Evolutionary conservation across 1,140 invertebrate species (phyloP), one percentile per base, ranked within the genome.

Genomic region (Drosophila murphyi): DNA sequence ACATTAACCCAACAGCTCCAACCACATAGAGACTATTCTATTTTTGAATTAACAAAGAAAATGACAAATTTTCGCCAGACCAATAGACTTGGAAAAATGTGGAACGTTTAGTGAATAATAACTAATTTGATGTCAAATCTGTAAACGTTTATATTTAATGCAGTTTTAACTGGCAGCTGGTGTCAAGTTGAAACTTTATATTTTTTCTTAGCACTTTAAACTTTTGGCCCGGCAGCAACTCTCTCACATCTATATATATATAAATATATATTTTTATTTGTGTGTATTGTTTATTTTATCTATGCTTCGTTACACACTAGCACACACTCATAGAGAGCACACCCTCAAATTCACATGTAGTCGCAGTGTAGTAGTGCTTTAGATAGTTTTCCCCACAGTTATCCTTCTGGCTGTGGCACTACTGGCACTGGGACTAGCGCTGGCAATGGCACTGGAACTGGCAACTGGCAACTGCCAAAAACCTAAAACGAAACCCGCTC

Each of bases 121-220:
- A 39, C 5, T 6, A 56, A 56, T 8, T 28, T 6, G 8, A 31
- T 4, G 10, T 41, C 41, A 43, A 56, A 56, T 56, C 8, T 5
- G 31, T 39, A 56, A 41, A 37, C n/a, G 28, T 41, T 29, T 41
- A 3, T 41, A 41, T 56, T 56, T 56, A 41, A 41, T 20, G 37
- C 28, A 32, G 56, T 6, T 60, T n/a, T 34, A 62, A 43, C 37
- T 37, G 65, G 6, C 48, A 43, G 47, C 31, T 61, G 12, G 12
- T 31, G 37, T 59, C 32, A 47, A 87, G 82, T 74, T 82, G 50
- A 61, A 28, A 29, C 57, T 63, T 60, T 70, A 80, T 87, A 79
- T 73, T 87, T 79, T 87, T 87, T 76, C 82, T 87, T 86, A 73
- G 83, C 80, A 88, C 83, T 87, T 87, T 88, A 87, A 87, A 83